Evolutionary conservation across 2,797 vertebrate genomes (phyloP), one percentile per base, ranked within the genome.

Genomic region (Catostomus latipinnis): DNA sequence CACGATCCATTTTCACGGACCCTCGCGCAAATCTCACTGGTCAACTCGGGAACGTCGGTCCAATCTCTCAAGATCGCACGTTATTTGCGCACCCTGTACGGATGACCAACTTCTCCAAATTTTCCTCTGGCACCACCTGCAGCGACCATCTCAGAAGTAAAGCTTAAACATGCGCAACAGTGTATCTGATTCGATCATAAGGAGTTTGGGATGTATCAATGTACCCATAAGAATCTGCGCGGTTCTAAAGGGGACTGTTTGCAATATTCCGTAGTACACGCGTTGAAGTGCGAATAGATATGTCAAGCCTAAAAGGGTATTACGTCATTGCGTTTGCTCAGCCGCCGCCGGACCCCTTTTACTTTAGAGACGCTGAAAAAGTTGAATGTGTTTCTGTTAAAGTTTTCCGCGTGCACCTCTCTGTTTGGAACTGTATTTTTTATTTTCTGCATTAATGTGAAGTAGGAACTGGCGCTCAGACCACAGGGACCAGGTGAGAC

Each of bases 401-500:
- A 43, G 60, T 72, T 82, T 76, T 18, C 13, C 1, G 10, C 11
- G 69, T 50, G 61, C 56, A 69, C 49, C 45, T 50, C 67, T 75
- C 34, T 69, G 4, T 69, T 54, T 83, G 68, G 50, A 3, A 34
- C 34, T 34, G 9, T 69, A 60, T 57, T 50, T 48, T 66, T 34
- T 2, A 16, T 57, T 71, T 76, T 60, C 7, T 46, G 56, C 9
- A 16, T 65, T 67, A 14, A 76, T 81, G 65, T 34, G 34, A 3
- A 34, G 34, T 81, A 63, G 78, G 54, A 56, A n/a, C 67, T 34
- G 75, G 71, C 4, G 16, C 66, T 48, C 43, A 63, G 56, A 53
- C 45, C 4, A 54, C 13, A 18, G 6, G 12, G 45, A 50, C 14
- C 76, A 80, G 85, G 85, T 86, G 66, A 84, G 83, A 2, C 6